These are phyloP conservation scores for Lordiphosa mommai DNA, from an alignment of 1,140 invertebrate species.

Conservation along the genomic window DNA sequence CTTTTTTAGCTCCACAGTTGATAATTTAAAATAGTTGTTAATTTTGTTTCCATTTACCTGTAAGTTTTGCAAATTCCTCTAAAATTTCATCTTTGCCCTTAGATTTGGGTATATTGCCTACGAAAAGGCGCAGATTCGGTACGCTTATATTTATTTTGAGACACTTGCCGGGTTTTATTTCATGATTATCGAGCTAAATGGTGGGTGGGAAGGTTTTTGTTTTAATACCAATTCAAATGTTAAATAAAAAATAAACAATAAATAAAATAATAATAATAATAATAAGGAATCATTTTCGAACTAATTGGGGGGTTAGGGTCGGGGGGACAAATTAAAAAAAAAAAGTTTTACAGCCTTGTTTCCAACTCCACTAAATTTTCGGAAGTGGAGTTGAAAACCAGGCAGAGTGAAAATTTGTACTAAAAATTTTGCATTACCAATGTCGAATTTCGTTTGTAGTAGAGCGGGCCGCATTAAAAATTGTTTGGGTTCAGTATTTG, in stretches of 20 bases:
- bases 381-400: too few relatives aligned
- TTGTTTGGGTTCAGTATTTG: constrained; percentile 16
- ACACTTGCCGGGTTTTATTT: constrained; percentile 99
- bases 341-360: constrained; percentile 5
- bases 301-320: background rate
- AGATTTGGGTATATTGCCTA: constrained; percentile 99
- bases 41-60: constrained; percentile 91
- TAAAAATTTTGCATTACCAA: constrained; percentile 55
- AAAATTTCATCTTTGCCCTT: constrained; percentile 99
- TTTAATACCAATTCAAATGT: constrained; percentile 70
- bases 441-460: constrained; percentile 28
- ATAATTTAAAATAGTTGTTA: constrained; percentile 81
- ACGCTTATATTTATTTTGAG: constrained; percentile 99
- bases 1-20: constrained; percentile 24
- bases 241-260: constrained; percentile 54
- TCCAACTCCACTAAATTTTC: background rate
- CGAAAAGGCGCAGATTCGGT: constrained; percentile 99
- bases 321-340: constrained; percentile 9
- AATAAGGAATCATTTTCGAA: constrained; percentile 32
- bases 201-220: constrained; percentile 82
- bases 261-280: constrained; percentile 40
- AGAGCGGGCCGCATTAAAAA: constrained; percentile 37
- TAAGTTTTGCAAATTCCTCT: constrained; percentile 99
- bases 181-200: constrained; percentile 97
- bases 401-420: too few relatives aligned